Conservation (phyloP, 2,888 invertebrate species). For the Bembecia ichneumoniformis region DNA sequence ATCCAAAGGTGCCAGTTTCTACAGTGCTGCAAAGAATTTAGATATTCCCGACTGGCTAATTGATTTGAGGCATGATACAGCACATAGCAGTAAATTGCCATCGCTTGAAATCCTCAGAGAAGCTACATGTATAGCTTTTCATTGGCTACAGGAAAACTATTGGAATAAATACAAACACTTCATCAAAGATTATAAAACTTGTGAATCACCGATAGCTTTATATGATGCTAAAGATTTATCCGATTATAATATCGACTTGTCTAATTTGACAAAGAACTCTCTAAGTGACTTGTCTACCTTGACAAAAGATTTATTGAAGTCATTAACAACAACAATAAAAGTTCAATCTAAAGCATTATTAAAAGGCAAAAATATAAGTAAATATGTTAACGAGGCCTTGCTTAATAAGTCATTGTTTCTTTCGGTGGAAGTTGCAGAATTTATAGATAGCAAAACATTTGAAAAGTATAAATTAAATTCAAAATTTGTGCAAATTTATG, state of each 20-base stretch:
- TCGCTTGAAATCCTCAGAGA: conserved; percentile 74
- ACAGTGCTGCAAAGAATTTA: conserved; percentile 73
- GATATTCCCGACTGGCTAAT: conserved; percentile 87
- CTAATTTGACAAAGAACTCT: conserved; percentile 41
- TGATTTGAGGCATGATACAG: conserved; percentile 82
- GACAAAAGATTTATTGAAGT: conserved; percentile 33
- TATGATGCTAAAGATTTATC: conserved; percentile 49
- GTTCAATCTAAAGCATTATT: conserved; percentile 34
- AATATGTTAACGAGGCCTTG: conserved; percentile 33
- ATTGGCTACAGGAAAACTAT: conserved; percentile 79
- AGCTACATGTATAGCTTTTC: conserved; percentile 74
- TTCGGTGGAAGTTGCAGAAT: conserved; percentile 40
- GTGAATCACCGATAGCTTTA: conserved; percentile 26
- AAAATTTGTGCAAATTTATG: conserved; percentile 62
- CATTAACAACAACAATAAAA: conserved; percentile 22
- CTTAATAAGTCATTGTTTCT: conserved; percentile 45
- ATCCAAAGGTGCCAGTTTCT: conserved; percentile 65
- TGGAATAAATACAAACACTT: conserved; percentile 72
- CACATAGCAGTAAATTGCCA: conserved; percentile 80
- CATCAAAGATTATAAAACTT: conserved; percentile 55
- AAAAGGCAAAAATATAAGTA: conserved; percentile 23
- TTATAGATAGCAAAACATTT: conserved; percentile 29
- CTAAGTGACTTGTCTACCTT: conserved; percentile 33
- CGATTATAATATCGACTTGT: conserved; percentile 33
- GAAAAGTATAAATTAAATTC: conserved; percentile 25